Base-by-base conservation (phyloP, 2,888 invertebrate species). In the Gastracanthus pulcherrimus region DNA sequence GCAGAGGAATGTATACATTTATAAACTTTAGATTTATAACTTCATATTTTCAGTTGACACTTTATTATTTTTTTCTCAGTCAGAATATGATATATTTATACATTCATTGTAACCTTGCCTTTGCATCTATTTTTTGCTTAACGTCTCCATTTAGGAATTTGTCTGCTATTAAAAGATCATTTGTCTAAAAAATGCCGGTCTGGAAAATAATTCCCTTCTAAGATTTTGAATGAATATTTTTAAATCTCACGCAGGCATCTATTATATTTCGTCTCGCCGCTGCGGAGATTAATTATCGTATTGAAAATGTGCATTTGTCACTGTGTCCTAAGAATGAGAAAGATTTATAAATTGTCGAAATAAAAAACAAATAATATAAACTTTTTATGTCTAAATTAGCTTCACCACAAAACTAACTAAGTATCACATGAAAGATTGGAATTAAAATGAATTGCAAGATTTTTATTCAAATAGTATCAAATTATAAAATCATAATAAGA, bases 141-240 rank as follows among this genome's bases (percentile, higher is more conserved):
- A 71, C 71, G 71, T 78, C 78, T 79, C 66, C 58, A 72, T 79
- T 79, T 55, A 29, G 48, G 66, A 66, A 79, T 79, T 41, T 66
- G 45, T 60, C 58, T n/a, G 51, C 58, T 55, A 74, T 79, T 79
- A 79, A 79, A 79, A 67, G 55, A 67, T 72, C 72, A 67, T 74
- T 74, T 72, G 58, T 79, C 67, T 74, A 16, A 58, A 48, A 79
- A 79, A 31, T 2, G 45, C 31, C 23, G 45, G 41, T 66, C 70
- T 64, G 48, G 36, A 64, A 41, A 66, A 72, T 66, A 31, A 64
- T 26, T 34, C 45, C 31, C 34, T 75, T 7, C 3, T 19, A 71
- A 36, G 48, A n/a, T n/a, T n/a, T n/a, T n/a, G n/a, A n/a, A n/a
- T n/a, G 41, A 60, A 60, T 51, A 71, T 55, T 71, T 62, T 74